A percentile compares a stretch with the other conserved stretches of the same genome.
Conservation (phyloP, 2,888 invertebrate genomes). For the Clanis bilineata region DNA sequence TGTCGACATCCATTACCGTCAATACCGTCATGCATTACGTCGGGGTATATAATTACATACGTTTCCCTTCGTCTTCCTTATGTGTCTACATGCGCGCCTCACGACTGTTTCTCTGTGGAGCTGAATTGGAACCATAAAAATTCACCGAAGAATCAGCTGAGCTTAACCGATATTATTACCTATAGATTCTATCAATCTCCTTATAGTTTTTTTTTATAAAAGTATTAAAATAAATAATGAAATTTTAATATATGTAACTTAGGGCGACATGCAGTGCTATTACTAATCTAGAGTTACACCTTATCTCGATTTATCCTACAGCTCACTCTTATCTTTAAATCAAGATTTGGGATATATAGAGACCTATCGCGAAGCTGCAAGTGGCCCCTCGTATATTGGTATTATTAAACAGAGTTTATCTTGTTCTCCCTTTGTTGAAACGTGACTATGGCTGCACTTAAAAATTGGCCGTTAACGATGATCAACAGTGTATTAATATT, state of each 20-base stretch:
- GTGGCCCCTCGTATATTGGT: no score
- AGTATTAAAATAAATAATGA: no score
- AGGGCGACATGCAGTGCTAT: no score
- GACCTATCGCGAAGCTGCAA: no score
- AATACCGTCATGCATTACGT: conserved; percentile 5
- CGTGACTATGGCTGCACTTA: not conserved
- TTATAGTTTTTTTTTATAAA: no score
- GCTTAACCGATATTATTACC: not conserved
- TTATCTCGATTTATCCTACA: no score
- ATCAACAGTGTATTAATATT: not conserved
- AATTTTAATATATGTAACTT: no score
- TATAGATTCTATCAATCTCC: not conserved
- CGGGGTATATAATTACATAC: conserved; percentile 9
- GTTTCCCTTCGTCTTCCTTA: conserved; percentile 1
- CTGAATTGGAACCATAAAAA: not conserved
- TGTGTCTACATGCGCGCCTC: not conserved
- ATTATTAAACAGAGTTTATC: no score
- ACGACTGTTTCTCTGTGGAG: not conserved
- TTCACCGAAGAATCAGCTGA: not conserved
- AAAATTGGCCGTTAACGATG: not conserved
- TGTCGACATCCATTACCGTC: conserved; percentile 4
- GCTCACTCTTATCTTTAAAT: no score
- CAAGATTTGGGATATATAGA: no score
- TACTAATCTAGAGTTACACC: no score
- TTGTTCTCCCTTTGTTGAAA: not conserved